Percentiles rank a stretch among this genome's conserved stretches.
Evolutionary conservation across 2,113 vertebrate species (phyloP).

Genomic region (Chinchilla lanigera): DNA sequence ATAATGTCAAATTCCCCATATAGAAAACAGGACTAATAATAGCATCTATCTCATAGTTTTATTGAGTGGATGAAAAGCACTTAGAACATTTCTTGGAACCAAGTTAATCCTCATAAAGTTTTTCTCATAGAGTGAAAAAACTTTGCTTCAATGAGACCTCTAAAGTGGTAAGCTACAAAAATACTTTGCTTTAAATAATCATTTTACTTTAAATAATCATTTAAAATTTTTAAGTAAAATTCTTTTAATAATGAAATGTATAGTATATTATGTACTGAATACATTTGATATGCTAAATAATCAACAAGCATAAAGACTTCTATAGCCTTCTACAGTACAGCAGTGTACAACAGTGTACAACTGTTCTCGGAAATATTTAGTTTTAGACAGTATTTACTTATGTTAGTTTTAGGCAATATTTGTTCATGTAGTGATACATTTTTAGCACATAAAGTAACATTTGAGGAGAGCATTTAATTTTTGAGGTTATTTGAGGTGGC

Average conservation of each 20-base stretch:
- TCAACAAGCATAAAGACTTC: not conserved
- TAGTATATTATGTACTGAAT: not conserved
- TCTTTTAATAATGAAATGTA: not conserved
- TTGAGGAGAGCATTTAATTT: not conserved
- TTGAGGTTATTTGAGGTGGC: not conserved
- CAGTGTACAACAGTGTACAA: not conserved
- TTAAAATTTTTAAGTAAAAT: not conserved
- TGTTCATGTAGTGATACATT: not conserved
- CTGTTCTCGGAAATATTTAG: too few species aligned
- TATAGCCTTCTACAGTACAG: not conserved
- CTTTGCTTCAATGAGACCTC: not conserved
- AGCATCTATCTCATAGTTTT: not conserved
- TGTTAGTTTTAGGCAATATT: not conserved
- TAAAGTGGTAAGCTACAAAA: not conserved
- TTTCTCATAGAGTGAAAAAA: slow-evolving; percentile 20
- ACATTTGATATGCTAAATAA: not conserved
- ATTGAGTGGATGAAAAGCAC: not conserved
- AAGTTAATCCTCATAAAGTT: not conserved
- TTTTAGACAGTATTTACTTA: too few species aligned
- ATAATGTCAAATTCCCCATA: not conserved
- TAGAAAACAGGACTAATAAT: not conserved
- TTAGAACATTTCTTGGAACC: not conserved
- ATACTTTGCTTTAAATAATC: too few species aligned
- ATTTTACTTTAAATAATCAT: not conserved
- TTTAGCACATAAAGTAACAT: not conserved